These are phyloP conservation scores for Fragum sueziense DNA, from an alignment of 2,888 invertebrate genomes.

Conservation along the genomic window DNA sequence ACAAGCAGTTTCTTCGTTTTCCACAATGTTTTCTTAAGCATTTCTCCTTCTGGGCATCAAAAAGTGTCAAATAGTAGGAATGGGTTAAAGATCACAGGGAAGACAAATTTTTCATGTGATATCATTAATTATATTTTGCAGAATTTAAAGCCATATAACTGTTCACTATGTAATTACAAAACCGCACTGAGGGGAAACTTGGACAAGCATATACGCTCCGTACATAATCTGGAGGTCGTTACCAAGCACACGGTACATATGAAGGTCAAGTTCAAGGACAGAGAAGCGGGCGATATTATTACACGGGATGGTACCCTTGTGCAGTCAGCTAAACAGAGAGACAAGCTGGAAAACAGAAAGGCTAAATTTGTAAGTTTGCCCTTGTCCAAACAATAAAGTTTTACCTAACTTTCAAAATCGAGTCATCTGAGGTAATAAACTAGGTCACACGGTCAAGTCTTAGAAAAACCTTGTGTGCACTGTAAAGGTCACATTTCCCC, in stretches of 20 bases:
- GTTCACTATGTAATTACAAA: slow-evolving; percentile 46
- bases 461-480: too few species aligned
- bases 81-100: too few species aligned
- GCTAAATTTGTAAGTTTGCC: not conserved
- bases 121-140: slow-evolving; percentile 16
- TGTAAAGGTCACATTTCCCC: too few species aligned
- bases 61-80: too few species aligned
- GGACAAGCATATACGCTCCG: slow-evolving; percentile 54
- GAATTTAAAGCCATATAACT: slow-evolving; percentile 51
- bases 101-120: too few species aligned
- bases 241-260: slow-evolving; percentile 51
- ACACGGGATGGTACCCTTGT: slow-evolving; percentile 35
- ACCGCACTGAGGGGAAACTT: slow-evolving; percentile 56
- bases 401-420: too few species aligned
- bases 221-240: slow-evolving; percentile 52
- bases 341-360: not conserved
- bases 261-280: slow-evolving; percentile 44
- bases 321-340: not conserved
- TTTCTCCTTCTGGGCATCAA: too few species aligned
- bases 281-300: slow-evolving; percentile 40
- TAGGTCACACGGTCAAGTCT: too few species aligned
- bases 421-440: too few species aligned
- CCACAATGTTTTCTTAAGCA: too few species aligned
- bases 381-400: too few species aligned
- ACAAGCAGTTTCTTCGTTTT: too few species aligned